Evolutionary conservation across 2,797 vertebrate genomes (phyloP).

Genomic region (Myotis pilosus): DNA sequence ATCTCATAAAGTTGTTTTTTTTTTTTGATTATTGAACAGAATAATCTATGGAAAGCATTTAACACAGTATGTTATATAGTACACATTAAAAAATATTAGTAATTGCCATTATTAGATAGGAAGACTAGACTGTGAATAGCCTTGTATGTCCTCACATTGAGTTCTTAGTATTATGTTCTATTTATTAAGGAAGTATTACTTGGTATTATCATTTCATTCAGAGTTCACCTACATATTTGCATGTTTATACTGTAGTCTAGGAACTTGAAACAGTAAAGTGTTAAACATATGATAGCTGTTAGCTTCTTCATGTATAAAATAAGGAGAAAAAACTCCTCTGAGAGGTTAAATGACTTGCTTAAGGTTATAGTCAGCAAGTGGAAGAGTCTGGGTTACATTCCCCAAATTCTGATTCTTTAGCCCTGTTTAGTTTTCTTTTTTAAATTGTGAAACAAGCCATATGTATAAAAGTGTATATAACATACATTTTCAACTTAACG

Average conservation of each 20-base stretch:
- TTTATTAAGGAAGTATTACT: slow-evolving; percentile 46
- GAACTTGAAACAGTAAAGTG: slow-evolving; percentile 52
- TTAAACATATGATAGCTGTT: slow-evolving; percentile 1
- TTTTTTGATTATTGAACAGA: slow-evolving; percentile 55
- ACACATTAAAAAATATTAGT: slow-evolving; percentile 30
- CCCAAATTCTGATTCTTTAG: slow-evolving; percentile 40
- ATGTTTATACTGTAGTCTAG: slow-evolving; percentile 31
- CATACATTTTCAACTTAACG: not conserved
- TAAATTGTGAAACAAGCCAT: slow-evolving; percentile 22
- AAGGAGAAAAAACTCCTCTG: slow-evolving; percentile 31
- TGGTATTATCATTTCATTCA: slow-evolving; percentile 32
- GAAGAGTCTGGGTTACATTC: not conserved
- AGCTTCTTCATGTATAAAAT: slow-evolving; percentile 23
- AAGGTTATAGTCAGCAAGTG: slow-evolving; percentile 35
- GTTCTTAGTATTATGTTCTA: slow-evolving; percentile 45
- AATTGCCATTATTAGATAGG: slow-evolving; percentile 16
- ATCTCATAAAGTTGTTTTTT: not conserved
- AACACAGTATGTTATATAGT: slow-evolving; percentile 1
- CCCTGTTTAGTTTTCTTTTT: not conserved
- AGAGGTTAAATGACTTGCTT: slow-evolving; percentile 42
- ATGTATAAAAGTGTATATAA: not conserved
- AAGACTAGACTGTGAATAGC: slow-evolving; percentile 15
- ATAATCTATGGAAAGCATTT: slow-evolving; percentile 36
- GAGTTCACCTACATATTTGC: slow-evolving; percentile 43
- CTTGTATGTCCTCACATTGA: not conserved